phyloP scores from a whole-genome alignment of 1,140 invertebrate species.

The Pentalonia nigronervosa region DNA sequence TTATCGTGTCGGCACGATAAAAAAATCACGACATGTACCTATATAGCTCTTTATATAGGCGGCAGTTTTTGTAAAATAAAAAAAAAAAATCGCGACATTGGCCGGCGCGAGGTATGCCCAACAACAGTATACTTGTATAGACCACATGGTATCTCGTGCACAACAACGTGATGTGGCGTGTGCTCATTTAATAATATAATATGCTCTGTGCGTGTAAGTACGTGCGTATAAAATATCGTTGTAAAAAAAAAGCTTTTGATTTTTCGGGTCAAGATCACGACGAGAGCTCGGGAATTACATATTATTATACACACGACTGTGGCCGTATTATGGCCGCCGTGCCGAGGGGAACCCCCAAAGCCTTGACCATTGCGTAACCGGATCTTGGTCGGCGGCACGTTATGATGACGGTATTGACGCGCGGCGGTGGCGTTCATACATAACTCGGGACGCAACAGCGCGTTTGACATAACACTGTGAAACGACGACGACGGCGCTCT shows the following conservation, averaged over 20 bases:
- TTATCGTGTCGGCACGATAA: not conserved
- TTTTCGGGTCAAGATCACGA: conserved; percentile 57
- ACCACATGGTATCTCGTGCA: not conserved
- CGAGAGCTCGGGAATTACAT: not conserved
- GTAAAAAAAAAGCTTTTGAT: conserved; percentile 25
- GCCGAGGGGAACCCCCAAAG: conserved; percentile 55
- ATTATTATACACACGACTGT: not conserved
- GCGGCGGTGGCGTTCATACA: not conserved
- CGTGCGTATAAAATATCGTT: not conserved
- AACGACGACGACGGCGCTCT: not conserved
- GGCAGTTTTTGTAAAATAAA: not conserved
- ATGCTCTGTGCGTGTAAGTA: not conserved
- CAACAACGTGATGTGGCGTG: not conserved
- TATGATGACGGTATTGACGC: not conserved
- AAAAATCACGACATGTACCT: not conserved
- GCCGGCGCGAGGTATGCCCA: not conserved
- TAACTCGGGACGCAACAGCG: conserved; percentile 27
- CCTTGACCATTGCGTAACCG: conserved; percentile 58
- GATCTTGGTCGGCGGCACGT: conserved; percentile 28
- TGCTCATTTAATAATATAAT: not conserved
- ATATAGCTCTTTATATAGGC: not conserved
- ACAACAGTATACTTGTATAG: not conserved
- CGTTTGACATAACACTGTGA: conserved; percentile 40
- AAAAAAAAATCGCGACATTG: not conserved
- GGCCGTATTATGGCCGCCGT: not conserved